Evolutionary conservation across 1,140 invertebrate genomes (phyloP).

Genomic region (Zaprionus africanus): DNA sequence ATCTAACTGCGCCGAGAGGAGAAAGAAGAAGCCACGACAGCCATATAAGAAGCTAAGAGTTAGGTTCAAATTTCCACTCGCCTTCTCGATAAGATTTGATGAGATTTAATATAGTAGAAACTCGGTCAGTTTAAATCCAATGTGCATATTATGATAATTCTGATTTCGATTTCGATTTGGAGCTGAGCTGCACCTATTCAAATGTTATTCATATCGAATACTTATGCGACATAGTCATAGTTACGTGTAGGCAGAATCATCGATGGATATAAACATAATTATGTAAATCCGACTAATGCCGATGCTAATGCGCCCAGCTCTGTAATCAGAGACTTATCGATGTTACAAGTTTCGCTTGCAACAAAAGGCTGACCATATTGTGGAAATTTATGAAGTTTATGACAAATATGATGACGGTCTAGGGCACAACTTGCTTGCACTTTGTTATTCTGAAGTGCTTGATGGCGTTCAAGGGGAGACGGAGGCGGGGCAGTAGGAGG

Average conservation of each 20-base stretch:
- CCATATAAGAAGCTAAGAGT: neutral
- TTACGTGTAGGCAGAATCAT: conserved; percentile 15
- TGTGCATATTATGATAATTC: conserved; percentile 53
- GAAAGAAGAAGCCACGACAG: conserved; percentile 1
- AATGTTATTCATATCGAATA: conserved; percentile 21
- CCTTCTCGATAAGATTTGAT: conserved; percentile 30
- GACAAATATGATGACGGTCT: conserved; percentile 80
- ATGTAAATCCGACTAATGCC: conserved; percentile 60
- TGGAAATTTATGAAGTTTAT: conserved; percentile 74
- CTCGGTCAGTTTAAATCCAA: conserved; percentile 41
- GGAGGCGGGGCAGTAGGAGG: neutral
- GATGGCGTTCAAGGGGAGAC: neutral
- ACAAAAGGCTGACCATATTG: conserved; percentile 2
- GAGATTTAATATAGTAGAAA: conserved; percentile 46
- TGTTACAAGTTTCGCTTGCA: conserved; percentile 39
- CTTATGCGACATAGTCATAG: neutral
- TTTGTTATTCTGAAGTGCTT: conserved; percentile 35
- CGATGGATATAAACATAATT: conserved; percentile 71
- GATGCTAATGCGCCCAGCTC: conserved; percentile 61
- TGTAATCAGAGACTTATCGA: conserved; percentile 68
- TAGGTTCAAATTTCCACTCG: neutral
- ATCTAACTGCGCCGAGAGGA: neutral
- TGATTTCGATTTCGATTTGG: conserved; percentile 14
- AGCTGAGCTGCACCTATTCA: conserved; percentile 23
- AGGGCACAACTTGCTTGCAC: conserved; percentile 59